Evolutionary conservation across 2,888 invertebrate species (phyloP).

Genomic region (Marronus borbonicus): DNA sequence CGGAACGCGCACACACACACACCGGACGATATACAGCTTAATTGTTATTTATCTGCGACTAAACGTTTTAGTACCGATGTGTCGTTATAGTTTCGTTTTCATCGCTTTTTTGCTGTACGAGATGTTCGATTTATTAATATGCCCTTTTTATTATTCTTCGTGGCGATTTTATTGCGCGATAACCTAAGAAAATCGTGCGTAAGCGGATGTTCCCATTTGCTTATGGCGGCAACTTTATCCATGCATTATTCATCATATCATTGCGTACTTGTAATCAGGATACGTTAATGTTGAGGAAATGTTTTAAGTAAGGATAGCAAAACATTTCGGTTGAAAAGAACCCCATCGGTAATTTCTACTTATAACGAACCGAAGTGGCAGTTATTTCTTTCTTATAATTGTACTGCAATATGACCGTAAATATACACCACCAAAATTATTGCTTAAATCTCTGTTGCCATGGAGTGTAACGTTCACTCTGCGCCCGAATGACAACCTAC

Average conservation of each 20-base stretch:
- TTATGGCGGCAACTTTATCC: not conserved
- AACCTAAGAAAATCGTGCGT: not conserved
- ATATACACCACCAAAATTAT: too few relatives aligned
- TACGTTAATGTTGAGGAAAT: not conserved
- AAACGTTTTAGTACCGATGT: constrained; percentile 34
- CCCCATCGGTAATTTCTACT: too few relatives aligned
- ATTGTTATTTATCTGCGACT: constrained; percentile 49
- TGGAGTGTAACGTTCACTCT: too few relatives aligned
- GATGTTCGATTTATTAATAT: constrained; percentile 17
- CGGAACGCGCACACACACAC: constrained; percentile 1
- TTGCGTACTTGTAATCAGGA: not conserved
- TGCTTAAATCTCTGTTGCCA: too few relatives aligned
- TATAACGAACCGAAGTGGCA: too few relatives aligned
- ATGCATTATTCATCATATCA: not conserved
- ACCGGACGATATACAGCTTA: constrained; percentile 39
- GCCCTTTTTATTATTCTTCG: not conserved
- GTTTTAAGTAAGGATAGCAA: too few relatives aligned
- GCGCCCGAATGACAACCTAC: too few relatives aligned
- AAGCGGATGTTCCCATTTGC: constrained; percentile 9
- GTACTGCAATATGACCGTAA: too few relatives aligned
- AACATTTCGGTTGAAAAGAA: too few relatives aligned
- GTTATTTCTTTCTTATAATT: too few relatives aligned
- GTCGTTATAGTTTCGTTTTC: constrained; percentile 13
- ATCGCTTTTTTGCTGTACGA: not conserved
- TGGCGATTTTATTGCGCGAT: not conserved